Percentiles rank a stretch among this genome's conserved stretches.
phyloP scores from a whole-genome alignment of 2,113 vertebrate species.

The Telmatochromis sp. region DNA sequence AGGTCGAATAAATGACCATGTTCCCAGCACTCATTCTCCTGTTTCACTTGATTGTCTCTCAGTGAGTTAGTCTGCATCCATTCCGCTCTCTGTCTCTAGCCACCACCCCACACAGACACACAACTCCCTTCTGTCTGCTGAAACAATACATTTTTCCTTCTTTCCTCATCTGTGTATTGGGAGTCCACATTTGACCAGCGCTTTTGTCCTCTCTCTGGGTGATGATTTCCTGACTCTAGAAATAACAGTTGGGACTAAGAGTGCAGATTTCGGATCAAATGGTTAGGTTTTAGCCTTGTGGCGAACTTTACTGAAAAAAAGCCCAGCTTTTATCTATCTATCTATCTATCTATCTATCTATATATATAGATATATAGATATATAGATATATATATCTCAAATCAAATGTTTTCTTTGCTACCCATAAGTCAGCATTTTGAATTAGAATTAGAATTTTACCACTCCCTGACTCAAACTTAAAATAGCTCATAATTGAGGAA shows the following conservation, averaged over 20 bases:
- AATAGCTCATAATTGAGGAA: neutral
- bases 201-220: neutral
- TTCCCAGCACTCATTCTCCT: neutral
- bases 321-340: neutral
- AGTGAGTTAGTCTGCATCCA: slow-evolving; percentile 3
- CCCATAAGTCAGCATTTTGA: neutral
- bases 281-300: neutral
- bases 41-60: slow-evolving; percentile 20
- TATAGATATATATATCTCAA: rapidly evolving
- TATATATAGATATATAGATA: rapidly evolving
- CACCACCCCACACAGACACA: neutral
- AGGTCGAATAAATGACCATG: slow-evolving; percentile 16
- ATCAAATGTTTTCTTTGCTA: neutral
- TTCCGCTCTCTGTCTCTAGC: neutral
- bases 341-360: no score
- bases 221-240: slow-evolving; percentile 6
- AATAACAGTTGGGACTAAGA: neutral
- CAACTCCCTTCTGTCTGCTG: neutral
- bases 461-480: neutral
- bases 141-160: slow-evolving; percentile 10
- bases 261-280: slow-evolving; percentile 1
- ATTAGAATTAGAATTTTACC: neutral
- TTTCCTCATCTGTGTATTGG: slow-evolving; percentile 18
- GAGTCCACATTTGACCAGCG: neutral
- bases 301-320: neutral